Evolutionary conservation across 2,113 vertebrate genomes (phyloP).

Genomic region (Tauraco erythrolophus): DNA sequence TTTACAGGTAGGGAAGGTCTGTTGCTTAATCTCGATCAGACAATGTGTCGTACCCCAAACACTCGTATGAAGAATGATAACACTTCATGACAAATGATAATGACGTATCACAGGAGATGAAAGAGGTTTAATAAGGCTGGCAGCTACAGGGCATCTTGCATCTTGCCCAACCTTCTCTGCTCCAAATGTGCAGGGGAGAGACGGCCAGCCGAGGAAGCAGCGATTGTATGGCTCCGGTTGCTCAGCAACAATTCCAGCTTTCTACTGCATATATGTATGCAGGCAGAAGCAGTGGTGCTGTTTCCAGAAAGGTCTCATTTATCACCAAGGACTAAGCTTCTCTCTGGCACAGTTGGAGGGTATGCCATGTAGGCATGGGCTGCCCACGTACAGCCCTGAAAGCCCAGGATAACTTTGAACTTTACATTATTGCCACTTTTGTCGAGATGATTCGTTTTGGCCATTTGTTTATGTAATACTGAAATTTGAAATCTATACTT

Average conservation of each 20-base stretch:
- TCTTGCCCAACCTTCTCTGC: not conserved
- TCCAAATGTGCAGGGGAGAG: not conserved
- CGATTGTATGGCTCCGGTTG: not conserved
- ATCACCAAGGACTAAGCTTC: not conserved
- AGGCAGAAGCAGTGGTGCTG: not conserved
- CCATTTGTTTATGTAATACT: not conserved
- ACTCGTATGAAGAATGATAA: not conserved
- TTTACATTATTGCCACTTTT: not conserved
- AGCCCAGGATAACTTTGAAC: not conserved
- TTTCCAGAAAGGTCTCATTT: not conserved
- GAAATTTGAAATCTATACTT: not conserved
- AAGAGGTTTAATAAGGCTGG: not conserved
- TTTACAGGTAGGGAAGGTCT: not conserved
- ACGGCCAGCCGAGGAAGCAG: not conserved
- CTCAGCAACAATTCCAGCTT: constrained; percentile 4
- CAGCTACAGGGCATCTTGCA: not conserved
- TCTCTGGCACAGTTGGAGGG: not conserved
- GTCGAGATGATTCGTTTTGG: not conserved
- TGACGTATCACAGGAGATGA: not conserved
- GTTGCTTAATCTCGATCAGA: not conserved
- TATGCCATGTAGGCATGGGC: accelerated
- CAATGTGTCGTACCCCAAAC: accelerated
- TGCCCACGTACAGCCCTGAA: not conserved
- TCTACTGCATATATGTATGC: not conserved
- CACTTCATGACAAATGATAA: not conserved